Evolutionary conservation across 2,797 vertebrate species (phyloP), one percentile per base, ranked within the genome.

Genomic region (Chiroxiphia lanceolata): DNA sequence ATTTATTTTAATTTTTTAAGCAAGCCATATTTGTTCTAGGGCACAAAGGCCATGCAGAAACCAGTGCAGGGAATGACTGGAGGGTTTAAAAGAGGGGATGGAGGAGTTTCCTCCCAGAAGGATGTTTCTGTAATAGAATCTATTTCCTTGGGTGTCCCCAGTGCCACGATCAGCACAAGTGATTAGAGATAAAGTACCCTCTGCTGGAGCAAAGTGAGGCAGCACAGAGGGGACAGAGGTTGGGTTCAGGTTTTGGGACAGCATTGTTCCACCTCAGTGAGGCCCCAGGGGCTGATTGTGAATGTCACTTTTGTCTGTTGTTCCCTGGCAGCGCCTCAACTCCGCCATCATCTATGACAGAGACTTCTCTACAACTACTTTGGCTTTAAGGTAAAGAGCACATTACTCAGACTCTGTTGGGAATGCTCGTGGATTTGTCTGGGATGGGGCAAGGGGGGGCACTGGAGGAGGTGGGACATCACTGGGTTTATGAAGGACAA

Each of bases 301-400:
- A 65, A 23, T 26, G 54, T 67, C 44, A 48, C 6, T 47, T 87
- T 54, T 92, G 15, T 71, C 31, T 31, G 0, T 57, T 94, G 9
- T 90, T 93, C 87, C 53, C 68, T 80, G 25, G 63, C 85, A 99
- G 98, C 99, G 99, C 70, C 98, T 99, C 63, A 99, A 99, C 97
- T 99, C 99, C 1, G 98, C 99, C 79, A 99, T 99, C 54, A 99
- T 99, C 93, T 99, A 97, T 4, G 99, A 99, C 96, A 96, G 99
- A 76, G 99, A 99, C 95, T 99, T 99, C 97, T 99, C 95, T 99
- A 99, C 95, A 99, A 99, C 97, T 99, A 99, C 96, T 99, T 99
- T 67, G 99, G 99, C 48, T 99, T 99, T 96, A 99, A 99, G 98
- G 98, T 99, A 96, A 97, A 15, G 84, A 93, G 21, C 61, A 53